Evolutionary conservation across 2,888 invertebrate genomes (phyloP), one percentile per base, ranked within the genome.

Genomic region (Conops quadrifasciatus): DNA sequence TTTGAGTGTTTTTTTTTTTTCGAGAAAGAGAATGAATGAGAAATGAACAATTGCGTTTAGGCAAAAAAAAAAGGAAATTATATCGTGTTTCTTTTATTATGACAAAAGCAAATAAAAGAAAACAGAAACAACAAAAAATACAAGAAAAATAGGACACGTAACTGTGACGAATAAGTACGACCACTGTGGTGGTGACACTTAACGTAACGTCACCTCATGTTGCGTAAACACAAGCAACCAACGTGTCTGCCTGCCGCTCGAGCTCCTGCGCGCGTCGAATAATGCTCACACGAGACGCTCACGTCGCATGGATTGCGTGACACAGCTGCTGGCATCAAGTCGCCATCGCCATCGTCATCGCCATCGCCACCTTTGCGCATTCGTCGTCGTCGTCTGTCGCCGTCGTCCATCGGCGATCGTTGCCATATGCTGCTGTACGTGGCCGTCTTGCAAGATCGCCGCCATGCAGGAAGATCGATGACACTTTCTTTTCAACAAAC

Each of bases 241-340:
- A 28, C 28, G 59, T 59, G 36, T 36, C 36, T 7, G 36, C 36
- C 36, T 36, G 9, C 36, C 36, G 36, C 36, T 36, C 36, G 36
- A 4, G 5, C 36, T 7, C 9, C 36, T 36, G 9, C 36, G 4
- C 36, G 36, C 9, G 36, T 36, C 36, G 36, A 4, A 36, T 9
- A 36, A 9, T 9, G 36, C 5, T 36, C 36, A 58, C 28, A 2
- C 11, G 11, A 53, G 53, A n/a, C n/a, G 53, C 19, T 9, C 21
- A 58, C 28, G 58, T 36, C 36, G 36, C 36, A 24, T 19, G 24
- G 21, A 28, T 28, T 64, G 64, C 64, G 64, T 64, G 64, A 64
- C 64, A 28, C 64, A 64, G 64, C 64, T 64, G 64, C 64, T 24
- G 1, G 28, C 15, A 21, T 62, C 45, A 45, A 43, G 60, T 59